Base-by-base conservation (phyloP, 2,113 vertebrate genomes). In the Rhagologus leucostigma region DNA sequence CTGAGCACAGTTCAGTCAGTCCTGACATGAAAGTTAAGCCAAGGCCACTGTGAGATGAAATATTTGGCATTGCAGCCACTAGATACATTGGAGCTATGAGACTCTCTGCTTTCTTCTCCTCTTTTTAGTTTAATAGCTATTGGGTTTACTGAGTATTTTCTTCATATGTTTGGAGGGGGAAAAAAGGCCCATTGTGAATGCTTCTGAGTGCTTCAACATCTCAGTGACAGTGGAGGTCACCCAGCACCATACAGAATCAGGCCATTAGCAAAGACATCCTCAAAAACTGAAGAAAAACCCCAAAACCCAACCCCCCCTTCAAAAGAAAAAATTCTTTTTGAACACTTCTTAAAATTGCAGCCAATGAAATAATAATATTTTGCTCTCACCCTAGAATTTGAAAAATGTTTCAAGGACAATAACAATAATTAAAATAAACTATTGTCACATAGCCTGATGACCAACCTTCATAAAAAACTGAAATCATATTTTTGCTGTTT, bases 1-100 rank as follows among this genome's bases (percentile, higher is more conserved):
- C 62, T 86, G 90, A 93, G 80, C 74, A 57, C 64, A 85, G 78
- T 92, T 95, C 71, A 85, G 89, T 83, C 87, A 92, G 64, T 59
- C 80, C 74, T 91, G 79, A 96, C 71, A 73, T 76, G 77, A 94
- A 94, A 93, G 84, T 68, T 41, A 91, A 94, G 64, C 70, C 63
- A 67, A 84, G 70, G 49, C 60, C 55, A 85, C 62, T 69, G 35
- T 47, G 50, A 89, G 52, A 84, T 67, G 71, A 95, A 82, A 35
- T 39, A 32, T 59, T 55, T 77, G 17, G 41, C 55, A 62, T 94
- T 93, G 56, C 50, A 90, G 33, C 67, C 71, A 41, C 37, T 65
- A 67, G 74, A 50, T 17, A 42, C 14, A 10, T 44, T 13, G n/a
- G 32, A 74, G 39, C 50, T 62, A 18, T 8, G 18, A 90, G 47